These are phyloP conservation scores for Anthopleura xanthogrammica DNA, from an alignment of 92 coral and sea anemone species.

Conservation along the genomic window DNA sequence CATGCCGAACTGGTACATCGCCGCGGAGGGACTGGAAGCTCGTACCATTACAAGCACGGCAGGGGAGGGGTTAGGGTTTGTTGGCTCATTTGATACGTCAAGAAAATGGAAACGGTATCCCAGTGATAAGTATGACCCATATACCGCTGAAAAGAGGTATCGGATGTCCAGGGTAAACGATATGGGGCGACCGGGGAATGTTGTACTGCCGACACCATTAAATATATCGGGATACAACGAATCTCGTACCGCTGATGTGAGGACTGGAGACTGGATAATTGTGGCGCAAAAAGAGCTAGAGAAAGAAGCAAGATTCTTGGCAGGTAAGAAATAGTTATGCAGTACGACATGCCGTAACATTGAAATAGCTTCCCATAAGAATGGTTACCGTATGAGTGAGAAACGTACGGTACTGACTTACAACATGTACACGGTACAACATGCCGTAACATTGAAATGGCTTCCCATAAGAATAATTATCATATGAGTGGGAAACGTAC, in stretches of 20 bases:
- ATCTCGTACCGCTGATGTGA: constrained; percentile 23
- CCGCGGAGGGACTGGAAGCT: constrained; percentile 73
- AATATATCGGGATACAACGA: constrained; percentile 2
- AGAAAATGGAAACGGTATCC: constrained; percentile 73
- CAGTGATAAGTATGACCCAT: constrained; percentile 67
- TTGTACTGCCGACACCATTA: constrained; percentile 27
- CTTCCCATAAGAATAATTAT: no score
- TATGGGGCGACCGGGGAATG: constrained; percentile 15
- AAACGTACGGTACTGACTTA: no score
- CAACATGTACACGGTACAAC: no score
- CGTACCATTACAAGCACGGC: constrained; percentile 63
- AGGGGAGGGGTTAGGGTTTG: constrained; percentile 72
- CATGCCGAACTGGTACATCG: constrained; percentile 89
- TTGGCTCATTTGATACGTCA: constrained; percentile 64
- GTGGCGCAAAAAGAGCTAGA: constrained; percentile 37
- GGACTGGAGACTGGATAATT: constrained; percentile 56
- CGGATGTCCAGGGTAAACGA: constrained; percentile 19
- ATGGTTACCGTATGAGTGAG: no score
- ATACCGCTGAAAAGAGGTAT: constrained; percentile 63
- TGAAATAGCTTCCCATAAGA: neutral
- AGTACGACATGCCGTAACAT: neutral
- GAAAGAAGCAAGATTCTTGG: constrained; percentile 59
- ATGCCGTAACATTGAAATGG: no score
- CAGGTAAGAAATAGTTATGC: constrained; percentile 26
- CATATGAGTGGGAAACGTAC: no score